Conservation (phyloP, 2,888 invertebrate species). For the Arenicola marina region DNA sequence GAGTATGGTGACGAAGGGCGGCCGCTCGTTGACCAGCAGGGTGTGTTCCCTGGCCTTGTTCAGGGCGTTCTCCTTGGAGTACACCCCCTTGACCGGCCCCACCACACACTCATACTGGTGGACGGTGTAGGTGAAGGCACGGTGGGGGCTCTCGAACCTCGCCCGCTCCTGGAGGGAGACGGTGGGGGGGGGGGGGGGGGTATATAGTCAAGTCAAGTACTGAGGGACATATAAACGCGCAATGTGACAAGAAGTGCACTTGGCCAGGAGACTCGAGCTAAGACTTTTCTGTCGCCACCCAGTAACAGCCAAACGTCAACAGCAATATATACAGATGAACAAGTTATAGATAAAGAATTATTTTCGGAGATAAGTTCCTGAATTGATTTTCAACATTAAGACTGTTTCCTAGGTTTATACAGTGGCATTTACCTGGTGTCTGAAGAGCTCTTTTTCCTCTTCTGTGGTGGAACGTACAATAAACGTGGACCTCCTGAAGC, state of each 20-base stretch:
- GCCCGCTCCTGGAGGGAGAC: constrained; percentile 71
- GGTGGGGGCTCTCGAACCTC: constrained; percentile 86
- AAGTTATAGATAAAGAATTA: too few relatives aligned
- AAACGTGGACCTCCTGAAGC: constrained; percentile 16
- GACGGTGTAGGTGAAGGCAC: constrained; percentile 86
- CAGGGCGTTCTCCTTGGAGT: constrained; percentile 63
- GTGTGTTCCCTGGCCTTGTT: constrained; percentile 81
- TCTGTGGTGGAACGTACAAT: constrained; percentile 68
- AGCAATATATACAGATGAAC: too few relatives aligned
- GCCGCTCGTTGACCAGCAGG: constrained; percentile 79
- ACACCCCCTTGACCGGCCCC: constrained; percentile 79
- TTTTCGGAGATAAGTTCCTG: too few relatives aligned
- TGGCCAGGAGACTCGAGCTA: too few relatives aligned
- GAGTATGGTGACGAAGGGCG: constrained; percentile 87
- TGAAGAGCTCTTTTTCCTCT: constrained; percentile 68
- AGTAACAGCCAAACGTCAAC: too few relatives aligned
- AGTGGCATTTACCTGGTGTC: constrained; percentile 66
- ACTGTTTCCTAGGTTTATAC: too few relatives aligned
- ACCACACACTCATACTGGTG: constrained; percentile 85
- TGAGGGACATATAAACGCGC: too few relatives aligned
- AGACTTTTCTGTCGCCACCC: too few relatives aligned
- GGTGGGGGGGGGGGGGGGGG: too few relatives aligned
- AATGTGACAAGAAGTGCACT: too few relatives aligned
- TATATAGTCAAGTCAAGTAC: too few relatives aligned
- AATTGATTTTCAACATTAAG: too few relatives aligned